Evolutionary conservation across 2,888 invertebrate species (phyloP).

Genomic region (Drosophila nigricruria): DNA sequence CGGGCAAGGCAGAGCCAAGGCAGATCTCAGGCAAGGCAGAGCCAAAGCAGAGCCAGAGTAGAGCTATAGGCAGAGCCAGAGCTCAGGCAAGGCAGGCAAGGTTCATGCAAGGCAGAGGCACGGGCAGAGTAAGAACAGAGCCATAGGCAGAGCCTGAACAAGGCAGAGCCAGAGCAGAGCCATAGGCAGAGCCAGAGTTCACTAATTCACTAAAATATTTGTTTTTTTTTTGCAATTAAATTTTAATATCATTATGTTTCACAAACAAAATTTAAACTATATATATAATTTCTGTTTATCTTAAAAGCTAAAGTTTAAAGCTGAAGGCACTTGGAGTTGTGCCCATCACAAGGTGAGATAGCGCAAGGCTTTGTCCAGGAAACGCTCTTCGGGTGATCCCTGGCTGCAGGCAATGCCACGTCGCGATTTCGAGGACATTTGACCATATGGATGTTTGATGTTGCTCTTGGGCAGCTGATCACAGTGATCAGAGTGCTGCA

Average conservation of each 20-base stretch:
- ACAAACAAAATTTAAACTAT: slow-evolving; percentile 39
- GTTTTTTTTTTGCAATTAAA: not conserved
- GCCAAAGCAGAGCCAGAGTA: too few relatives aligned
- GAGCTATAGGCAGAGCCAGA: too few relatives aligned
- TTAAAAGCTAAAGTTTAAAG: not conserved
- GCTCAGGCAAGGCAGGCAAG: too few relatives aligned
- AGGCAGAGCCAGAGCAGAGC: too few relatives aligned
- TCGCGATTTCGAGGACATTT: slow-evolving; percentile 39
- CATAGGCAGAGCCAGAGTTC: too few relatives aligned
- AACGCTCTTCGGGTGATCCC: slow-evolving; percentile 61
- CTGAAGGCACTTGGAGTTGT: not conserved
- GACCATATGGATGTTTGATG: slow-evolving; percentile 35
- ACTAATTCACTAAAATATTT: too few relatives aligned
- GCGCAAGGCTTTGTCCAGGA: slow-evolving; percentile 79
- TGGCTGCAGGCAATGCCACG: slow-evolving; percentile 40
- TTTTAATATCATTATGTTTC: slow-evolving; percentile 47
- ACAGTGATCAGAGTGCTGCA: slow-evolving; percentile 36
- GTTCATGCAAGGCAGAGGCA: too few relatives aligned
- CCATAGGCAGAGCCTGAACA: too few relatives aligned
- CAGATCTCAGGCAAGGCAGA: too few relatives aligned
- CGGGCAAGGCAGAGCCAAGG: too few relatives aligned
- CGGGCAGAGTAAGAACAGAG: too few relatives aligned
- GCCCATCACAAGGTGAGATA: slow-evolving; percentile 75
- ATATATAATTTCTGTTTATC: not conserved
- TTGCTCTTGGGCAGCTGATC: slow-evolving; percentile 51